Conservation (phyloP, 2,113 vertebrate genomes). For the Carassius carassius region DNA sequence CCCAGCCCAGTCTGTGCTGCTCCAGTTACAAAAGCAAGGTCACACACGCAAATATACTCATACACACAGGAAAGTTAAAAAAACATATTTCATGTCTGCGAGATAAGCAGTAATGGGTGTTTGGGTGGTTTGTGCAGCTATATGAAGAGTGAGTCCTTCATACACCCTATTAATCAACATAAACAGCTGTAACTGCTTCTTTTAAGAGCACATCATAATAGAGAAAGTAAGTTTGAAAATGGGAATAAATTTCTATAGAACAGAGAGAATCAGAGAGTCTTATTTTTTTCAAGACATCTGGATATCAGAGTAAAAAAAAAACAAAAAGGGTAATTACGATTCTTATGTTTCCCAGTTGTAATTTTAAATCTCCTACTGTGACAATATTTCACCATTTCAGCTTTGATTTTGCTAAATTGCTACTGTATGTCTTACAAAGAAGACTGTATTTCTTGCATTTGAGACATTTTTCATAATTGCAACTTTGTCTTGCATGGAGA, state of each 20-base stretch:
- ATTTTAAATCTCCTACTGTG: neutral
- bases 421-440: neutral
- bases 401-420: neutral
- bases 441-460: neutral
- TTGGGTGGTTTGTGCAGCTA: slow-evolving; percentile 37
- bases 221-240: neutral
- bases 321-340: neutral
- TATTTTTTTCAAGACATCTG: neutral
- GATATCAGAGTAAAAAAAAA: no score
- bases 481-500: no score
- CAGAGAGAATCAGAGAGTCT: neutral
- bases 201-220: neutral
- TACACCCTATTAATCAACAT: neutral
- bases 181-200: neutral
- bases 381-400: neutral
- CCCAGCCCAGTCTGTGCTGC: slow-evolving; percentile 47
- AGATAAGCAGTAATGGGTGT: slow-evolving; percentile 20
- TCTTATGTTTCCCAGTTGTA: neutral
- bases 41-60: slow-evolving; percentile 24
- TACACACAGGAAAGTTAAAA: slow-evolving; percentile 16
- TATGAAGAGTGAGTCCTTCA: neutral
- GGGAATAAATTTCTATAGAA: neutral
- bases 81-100: slow-evolving; percentile 52
- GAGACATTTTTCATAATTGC: neutral
- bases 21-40: slow-evolving; percentile 60